Evolutionary conservation across 2,797 vertebrate species (phyloP), one percentile per base, ranked within the genome.

Genomic region (Parambassis ranga): DNA sequence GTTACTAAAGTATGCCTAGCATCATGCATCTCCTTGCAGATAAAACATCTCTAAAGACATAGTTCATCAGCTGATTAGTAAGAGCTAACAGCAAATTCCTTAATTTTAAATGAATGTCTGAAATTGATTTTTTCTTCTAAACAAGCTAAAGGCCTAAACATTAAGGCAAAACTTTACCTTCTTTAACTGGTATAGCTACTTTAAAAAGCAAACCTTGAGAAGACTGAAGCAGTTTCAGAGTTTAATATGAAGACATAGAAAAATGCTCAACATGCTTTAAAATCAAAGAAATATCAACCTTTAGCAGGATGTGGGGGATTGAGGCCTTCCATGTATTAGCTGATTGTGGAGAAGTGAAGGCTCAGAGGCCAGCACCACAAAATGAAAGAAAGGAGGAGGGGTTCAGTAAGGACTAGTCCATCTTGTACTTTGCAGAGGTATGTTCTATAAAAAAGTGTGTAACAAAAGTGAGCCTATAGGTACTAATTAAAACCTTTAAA

Each of bases 341-440:
- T 83, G 67, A 53, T 56, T 65, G 62, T 59, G 22, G 37, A 71
- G 71, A 70, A 75, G 64, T 33, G 58, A 74, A 31, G 48, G 18
- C 68, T 68, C 44, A 71, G 63, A 75, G 75, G 65, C 53, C 65
- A 46, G 63, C 47, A 53, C 36, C 49, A 79, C 50, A 68, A 74
- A 55, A 78, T 72, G 63, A 75, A 65, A 75, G 55, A 65, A 71
- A 77, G 38, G 68, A 82, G 86, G 87, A 78, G 85, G 83, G 57
- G 71, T 75, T 70, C 65, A 13, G 18, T 50, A 50, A 56, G 61
- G 85, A 66, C 53, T 63, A 60, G 56, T 76, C 83, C 84, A 85
- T 71, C 30, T 69, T 48, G 32, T 65, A 66, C 18, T 15, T 36
- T 20, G 24, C 51, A 60, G 51, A 48, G 79, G 84, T 72, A 23